Evolutionary conservation across 2,113 vertebrate species (phyloP), one percentile per base, ranked within the genome.

Genomic region (Urocolius indicus): DNA sequence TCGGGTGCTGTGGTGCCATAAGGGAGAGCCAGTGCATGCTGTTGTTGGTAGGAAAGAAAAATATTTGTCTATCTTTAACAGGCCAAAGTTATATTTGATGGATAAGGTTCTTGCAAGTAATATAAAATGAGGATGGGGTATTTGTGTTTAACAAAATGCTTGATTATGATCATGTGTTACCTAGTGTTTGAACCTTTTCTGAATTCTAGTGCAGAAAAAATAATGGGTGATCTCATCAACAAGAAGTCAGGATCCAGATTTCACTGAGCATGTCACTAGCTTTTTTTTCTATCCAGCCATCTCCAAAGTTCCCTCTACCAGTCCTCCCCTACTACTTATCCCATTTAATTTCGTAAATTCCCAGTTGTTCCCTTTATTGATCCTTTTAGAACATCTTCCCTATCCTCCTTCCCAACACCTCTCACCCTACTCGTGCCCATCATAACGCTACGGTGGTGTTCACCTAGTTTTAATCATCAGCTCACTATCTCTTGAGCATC

Each of bases 1-100:
- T 99, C 68, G 99, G 99, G 4, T 99, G 98, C 95, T 99, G 98
- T 3, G 99, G 99, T 9, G 98, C 99, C 26, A 58, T 98, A 36
- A 98, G 62, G 65, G 99, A 99, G 97, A 99, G 97, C 90, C 97
- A 96, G 34, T 99, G 98, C 97, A 96, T 99, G 98, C 97, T 99
- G 86, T 76, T 99, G 38, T 55, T 99, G 98, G 99, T 99, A 97
- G n/a, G 79, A 79, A 91, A 78, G 22, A 74, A 71, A 59, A 71
- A 10, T 3, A 10, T 76, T 71, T 75, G 5, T 5, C n/a, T 73
- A 29, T 16, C 10, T 76, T 55, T 77, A 49, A 43, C n/a, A 86
- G 46, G 13, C 6, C n/a, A 63, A 61, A 83, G 21, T 6, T 62
- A 38, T 26, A 17, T 45, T 26, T 75, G 32, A 30, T 62, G 30